These are phyloP conservation scores for Nomada flava DNA, from an alignment of 2,888 invertebrate species.

Conservation along the genomic window DNA sequence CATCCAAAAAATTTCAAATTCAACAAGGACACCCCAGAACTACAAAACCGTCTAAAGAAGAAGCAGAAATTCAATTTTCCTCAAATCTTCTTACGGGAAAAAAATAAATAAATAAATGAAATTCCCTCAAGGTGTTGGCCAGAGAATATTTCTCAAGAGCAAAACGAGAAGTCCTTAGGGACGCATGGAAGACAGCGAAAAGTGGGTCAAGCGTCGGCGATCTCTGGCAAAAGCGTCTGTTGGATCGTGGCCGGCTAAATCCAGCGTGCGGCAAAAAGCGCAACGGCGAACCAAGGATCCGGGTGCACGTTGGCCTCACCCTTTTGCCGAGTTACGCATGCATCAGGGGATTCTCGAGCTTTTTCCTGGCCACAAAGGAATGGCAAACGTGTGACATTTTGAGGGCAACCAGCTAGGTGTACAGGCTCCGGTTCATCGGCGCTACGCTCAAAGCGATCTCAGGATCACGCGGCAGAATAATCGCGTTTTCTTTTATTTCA, in stretches of 20 bases:
- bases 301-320: constrained; percentile 36
- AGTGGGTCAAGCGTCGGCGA: constrained; percentile 57
- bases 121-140: neutral
- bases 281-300: constrained; percentile 53
- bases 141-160: neutral
- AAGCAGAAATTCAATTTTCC: neutral
- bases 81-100: neutral
- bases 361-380: constrained; percentile 37
- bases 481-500: constrained; percentile 7
- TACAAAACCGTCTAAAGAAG: neutral
- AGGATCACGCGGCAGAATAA: constrained; percentile 13
- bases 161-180: constrained; percentile 22
- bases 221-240: constrained; percentile 49
- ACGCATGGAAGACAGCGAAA: constrained; percentile 1
- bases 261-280: constrained; percentile 60
- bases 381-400: constrained; percentile 51
- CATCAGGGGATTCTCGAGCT: constrained; percentile 58
- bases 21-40: no score
- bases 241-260: constrained; percentile 59
- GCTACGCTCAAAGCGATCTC: constrained; percentile 17
- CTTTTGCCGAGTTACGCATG: constrained; percentile 63
- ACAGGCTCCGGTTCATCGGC: constrained; percentile 6
- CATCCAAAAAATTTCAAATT: no score
- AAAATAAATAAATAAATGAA: neutral
- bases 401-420: constrained; percentile 12